Evolutionary conservation across 2,797 vertebrate species (phyloP), one percentile per base, ranked within the genome.

Genomic region (Pteropus rufus): DNA sequence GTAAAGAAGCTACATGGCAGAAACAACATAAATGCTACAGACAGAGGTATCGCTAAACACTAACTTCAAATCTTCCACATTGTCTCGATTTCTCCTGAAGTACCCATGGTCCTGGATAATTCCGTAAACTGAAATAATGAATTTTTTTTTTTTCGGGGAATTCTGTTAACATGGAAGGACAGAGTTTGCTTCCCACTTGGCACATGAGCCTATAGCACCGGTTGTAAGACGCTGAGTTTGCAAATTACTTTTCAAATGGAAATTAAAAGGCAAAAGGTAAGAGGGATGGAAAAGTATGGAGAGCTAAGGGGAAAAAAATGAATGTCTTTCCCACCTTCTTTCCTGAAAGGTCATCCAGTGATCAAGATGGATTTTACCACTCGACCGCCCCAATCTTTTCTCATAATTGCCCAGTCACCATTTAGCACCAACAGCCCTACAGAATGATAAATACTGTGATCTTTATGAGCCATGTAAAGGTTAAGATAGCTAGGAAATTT

Each of bases 211-310:
- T 60, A 56, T 0, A 46, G 41, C 54, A 75, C 41, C 65, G 36
- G 58, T 7, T 75, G 0, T 73, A 81, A 89, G 76, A 77, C 0
- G 29, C 58, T 89, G 64, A 90, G 36, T 81, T 79, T 86, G 80
- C 52, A 87, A 76, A 94, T 90, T 79, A 82, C 41, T 75, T 91
- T 94, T 92, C 41, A 95, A 70, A 76, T 39, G 54, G 69, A 93
- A 96, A 81, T 91, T 64, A 87, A 95, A 90, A 72, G 76, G 83
- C 49, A 91, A 84, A 88, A 97, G 46, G 54, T 76, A 91, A 97
- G 52, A 92, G 58, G 58, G 24, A 87, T 7, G 29, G 49, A 49
- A 84, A 90, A 56, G 60, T 16, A 75, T 9, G 41, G 46, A 88
- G 26, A 65, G 29, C 39, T 64, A 60, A 70, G 23, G 46, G 86